These are phyloP conservation scores for Eretmocerus hayati DNA, from an alignment of 2,888 invertebrate species.

Conservation along the genomic window DNA sequence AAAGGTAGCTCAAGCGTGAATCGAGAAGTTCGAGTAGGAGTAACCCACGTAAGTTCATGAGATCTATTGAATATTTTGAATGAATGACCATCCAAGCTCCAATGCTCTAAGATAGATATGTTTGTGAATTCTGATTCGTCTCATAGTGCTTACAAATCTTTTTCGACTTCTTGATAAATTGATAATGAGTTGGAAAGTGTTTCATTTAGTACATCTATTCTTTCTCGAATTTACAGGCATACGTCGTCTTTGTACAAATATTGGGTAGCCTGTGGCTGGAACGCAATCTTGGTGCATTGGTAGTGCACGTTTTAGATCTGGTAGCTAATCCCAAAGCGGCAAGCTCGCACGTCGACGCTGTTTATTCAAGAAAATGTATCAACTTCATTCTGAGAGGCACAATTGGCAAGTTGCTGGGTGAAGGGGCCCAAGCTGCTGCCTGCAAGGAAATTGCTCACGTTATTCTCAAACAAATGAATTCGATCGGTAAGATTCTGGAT, in stretches of 20 bases:
- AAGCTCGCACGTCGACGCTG: constrained; percentile 93
- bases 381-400: constrained; percentile 89
- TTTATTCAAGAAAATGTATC: constrained; percentile 95
- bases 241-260: constrained; percentile 89
- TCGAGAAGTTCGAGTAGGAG: constrained; percentile 92
- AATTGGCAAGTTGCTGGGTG: constrained; percentile 89
- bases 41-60: constrained; percentile 75
- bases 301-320: constrained; percentile 86
- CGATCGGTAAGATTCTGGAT: constrained; percentile 54
- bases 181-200: no score
- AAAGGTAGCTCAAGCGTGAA: constrained; percentile 91
- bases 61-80: background rate
- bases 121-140: no score
- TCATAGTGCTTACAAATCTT: no score
- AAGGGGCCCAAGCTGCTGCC: constrained; percentile 93
- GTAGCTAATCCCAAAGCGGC: constrained; percentile 94
- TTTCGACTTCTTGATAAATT: background rate
- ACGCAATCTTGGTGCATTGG: constrained; percentile 75
- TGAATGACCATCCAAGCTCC: background rate
- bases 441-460: constrained; percentile 90
- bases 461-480: constrained; percentile 90
- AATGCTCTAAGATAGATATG: no score
- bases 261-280: constrained; percentile 95
- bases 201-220: no score
- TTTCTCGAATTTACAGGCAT: constrained; percentile 57